Base-by-base conservation (phyloP, 2,797 vertebrate species). In the Myripristis murdjan region DNA sequence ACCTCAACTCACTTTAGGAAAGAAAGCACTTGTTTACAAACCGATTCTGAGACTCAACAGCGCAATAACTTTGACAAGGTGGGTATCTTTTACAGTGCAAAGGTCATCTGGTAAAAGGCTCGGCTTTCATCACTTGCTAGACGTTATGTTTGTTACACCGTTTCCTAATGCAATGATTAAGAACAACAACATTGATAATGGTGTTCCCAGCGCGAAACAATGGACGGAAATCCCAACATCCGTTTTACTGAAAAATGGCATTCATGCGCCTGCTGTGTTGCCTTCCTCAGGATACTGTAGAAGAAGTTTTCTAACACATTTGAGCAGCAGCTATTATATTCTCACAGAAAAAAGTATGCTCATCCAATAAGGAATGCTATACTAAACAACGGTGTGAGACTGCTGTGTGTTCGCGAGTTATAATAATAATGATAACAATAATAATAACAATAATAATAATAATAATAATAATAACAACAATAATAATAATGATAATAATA, bases 201-300 rank as follows among this genome's bases (percentile, higher is more conserved):
- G 81, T 79, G 90, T 94, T 94, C 93, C 92, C 93, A 93, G 87
- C 82, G 73, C 11, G 4, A 80, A 83, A 95, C 94, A 95, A 95
- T 94, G 73, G 89, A 63, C 87, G 94, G 94, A 95, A 92, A 93
- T 86, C 88, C 91, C 87, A 90, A 86, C 91, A 90, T 94, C 89
- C 88, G 80, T 87, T 89, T 87, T 28, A 81, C 84, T 85, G 87
- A 94, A 93, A 92, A 87, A 87, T 82, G 86, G 85, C 88, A 91
- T 90, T 91, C 86, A 87, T 22, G 84, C 23, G 75, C 81, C 83
- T 76, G 88, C 87, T 89, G 90, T 69, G 86, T 79, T 79, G 82
- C 71, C 86, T 93, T 92, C 91, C 90, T 88, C 86, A 90, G 90
- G 89, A 90, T 90, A 72, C 85, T 76, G 82, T 48, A 70, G 56